These are phyloP conservation scores for Nomada hirtipes DNA, from an alignment of 2,888 invertebrate species.

Conservation along the genomic window DNA sequence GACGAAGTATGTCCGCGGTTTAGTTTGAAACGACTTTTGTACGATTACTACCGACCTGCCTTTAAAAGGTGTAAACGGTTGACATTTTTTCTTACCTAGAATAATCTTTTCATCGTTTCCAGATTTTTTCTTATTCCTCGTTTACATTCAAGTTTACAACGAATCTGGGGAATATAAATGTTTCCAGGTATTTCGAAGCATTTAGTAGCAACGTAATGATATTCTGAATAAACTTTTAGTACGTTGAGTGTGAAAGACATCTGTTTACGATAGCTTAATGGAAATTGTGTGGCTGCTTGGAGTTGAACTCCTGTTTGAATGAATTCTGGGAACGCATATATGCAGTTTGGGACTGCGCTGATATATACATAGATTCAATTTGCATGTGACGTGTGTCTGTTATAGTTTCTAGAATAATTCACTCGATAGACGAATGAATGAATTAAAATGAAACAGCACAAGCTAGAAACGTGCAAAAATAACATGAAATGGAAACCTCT, in stretches of 20 bases:
- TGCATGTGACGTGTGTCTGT: too few relatives aligned
- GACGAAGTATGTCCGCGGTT: too few relatives aligned
- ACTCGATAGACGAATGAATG: not conserved
- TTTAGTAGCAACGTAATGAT: not conserved
- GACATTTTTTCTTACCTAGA: too few relatives aligned
- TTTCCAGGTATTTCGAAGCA: not conserved
- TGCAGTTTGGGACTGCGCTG: not conserved
- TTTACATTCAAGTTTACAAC: too few relatives aligned
- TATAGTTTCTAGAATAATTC: not conserved
- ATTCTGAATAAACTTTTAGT: not conserved
- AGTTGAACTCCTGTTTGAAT: not conserved
- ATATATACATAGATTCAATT: not conserved
- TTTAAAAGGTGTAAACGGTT: too few relatives aligned
- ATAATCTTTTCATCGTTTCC: too few relatives aligned
- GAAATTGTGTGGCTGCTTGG: not conserved
- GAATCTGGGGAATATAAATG: not conserved
- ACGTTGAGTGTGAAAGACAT: slow-evolving; percentile 11
- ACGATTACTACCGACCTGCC: too few relatives aligned
- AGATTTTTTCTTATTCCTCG: too few relatives aligned
- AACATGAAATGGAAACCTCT: not conserved
- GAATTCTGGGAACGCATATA: not conserved
- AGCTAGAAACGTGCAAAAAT: not conserved
- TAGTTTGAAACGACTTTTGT: too few relatives aligned
- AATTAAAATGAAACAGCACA: not conserved
- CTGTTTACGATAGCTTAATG: slow-evolving; percentile 2